These are phyloP conservation scores for Bujurquina vittata DNA, from an alignment of 2,113 vertebrate species.

Conservation along the genomic window DNA sequence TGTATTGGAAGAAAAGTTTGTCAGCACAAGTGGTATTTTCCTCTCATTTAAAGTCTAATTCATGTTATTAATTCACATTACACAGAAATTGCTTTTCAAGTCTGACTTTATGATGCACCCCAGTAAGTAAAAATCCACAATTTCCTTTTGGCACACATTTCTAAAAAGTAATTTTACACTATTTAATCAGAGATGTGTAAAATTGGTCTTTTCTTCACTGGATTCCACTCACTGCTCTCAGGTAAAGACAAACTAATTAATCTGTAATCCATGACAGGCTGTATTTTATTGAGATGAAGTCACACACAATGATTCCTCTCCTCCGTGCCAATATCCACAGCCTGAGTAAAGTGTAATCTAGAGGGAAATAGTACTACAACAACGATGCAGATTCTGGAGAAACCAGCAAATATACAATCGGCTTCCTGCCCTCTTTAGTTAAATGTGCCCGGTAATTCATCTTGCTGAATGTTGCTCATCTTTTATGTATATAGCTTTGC, in stretches of 20 bases:
- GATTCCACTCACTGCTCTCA: constrained; percentile 50
- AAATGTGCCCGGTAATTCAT: constrained; percentile 9
- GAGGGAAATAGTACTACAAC: not conserved
- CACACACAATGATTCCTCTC: constrained; percentile 9
- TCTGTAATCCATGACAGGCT: constrained; percentile 54
- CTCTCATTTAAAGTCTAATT: constrained; percentile 16
- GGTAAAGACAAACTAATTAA: constrained; percentile 66
- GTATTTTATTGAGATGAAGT: constrained; percentile 52
- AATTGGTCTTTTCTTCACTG: constrained; percentile 48
- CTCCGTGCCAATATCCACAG: constrained; percentile 19
- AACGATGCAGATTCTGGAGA: not conserved
- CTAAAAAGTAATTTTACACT: constrained; percentile 53
- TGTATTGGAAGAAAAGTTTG: not conserved
- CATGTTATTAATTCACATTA: constrained; percentile 19
- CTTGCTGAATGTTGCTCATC: not conserved
- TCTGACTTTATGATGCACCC: constrained; percentile 13
- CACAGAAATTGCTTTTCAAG: not conserved
- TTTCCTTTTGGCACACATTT: constrained; percentile 41
- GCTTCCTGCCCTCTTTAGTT: not conserved
- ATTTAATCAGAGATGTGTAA: constrained; percentile 63
- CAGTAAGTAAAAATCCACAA: constrained; percentile 2
- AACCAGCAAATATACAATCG: not conserved
- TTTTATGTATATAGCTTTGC: constrained; percentile 2
- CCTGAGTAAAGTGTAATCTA: constrained; percentile 3
- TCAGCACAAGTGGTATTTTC: not conserved